These are phyloP conservation scores for Pterocles burchelli DNA, from an alignment of 2,113 vertebrate genomes.

Conservation along the genomic window DNA sequence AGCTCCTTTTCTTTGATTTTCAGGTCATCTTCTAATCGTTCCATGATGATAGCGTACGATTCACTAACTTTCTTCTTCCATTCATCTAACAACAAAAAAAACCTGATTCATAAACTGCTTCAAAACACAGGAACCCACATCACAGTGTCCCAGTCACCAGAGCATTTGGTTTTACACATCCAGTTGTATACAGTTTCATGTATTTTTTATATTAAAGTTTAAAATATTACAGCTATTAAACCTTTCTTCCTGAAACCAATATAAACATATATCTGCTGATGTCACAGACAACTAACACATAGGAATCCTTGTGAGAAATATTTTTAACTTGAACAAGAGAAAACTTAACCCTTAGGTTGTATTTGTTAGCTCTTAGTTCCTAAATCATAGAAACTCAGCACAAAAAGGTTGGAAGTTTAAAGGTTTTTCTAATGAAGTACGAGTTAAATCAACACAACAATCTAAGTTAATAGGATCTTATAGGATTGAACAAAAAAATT, in stretches of 20 bases:
- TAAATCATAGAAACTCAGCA: neutral
- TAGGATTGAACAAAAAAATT: neutral
- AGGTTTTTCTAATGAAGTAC: neutral
- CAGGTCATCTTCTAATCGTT: slow-evolving; percentile 88
- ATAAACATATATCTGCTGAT: neutral
- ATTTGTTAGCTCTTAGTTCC: slow-evolving; percentile 28
- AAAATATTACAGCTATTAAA: slow-evolving; percentile 39
- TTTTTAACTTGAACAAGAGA: slow-evolving; percentile 43
- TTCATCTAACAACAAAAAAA: slow-evolving; percentile 81
- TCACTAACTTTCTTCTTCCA: slow-evolving; percentile 98
- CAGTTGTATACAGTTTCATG: neutral
- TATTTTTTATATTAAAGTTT: slow-evolving; percentile 7
- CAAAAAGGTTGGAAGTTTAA: neutral
- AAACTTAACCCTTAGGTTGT: neutral
- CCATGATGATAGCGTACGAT: slow-evolving; percentile 86
- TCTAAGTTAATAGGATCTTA: neutral
- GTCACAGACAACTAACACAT: neutral
- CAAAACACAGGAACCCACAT: neutral
- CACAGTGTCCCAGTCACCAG: neutral
- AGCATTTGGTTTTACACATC: neutral
- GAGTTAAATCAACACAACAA: neutral
- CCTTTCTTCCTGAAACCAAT: neutral
- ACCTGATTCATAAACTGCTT: neutral
- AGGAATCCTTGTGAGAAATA: neutral
- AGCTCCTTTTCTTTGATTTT: slow-evolving; percentile 86